Percentiles rank a stretch among this genome's conserved stretches.
Conservation (phyloP, 2,113 vertebrate species). For the Aegithalos caudatus region DNA sequence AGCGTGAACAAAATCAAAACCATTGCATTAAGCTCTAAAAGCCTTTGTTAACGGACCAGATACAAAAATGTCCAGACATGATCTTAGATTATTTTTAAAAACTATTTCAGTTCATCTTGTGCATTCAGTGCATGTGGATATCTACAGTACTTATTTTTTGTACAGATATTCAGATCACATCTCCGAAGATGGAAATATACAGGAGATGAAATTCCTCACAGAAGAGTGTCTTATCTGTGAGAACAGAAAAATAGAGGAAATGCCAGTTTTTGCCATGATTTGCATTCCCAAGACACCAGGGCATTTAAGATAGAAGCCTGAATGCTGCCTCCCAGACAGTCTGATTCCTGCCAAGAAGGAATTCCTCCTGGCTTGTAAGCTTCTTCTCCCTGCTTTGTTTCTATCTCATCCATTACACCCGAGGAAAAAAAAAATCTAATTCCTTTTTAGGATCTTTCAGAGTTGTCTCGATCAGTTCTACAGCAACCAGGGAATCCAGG, state of each 20-base stretch:
- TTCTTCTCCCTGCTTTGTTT: neutral
- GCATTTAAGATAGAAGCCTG: neutral
- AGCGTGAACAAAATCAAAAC: neutral
- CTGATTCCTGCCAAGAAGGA: neutral
- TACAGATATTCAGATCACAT: neutral
- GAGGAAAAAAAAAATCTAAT: neutral
- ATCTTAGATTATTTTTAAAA: neutral
- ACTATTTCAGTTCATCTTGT: neutral
- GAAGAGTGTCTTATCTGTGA: neutral
- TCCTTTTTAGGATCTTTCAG: neutral
- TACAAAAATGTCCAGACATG: neutral
- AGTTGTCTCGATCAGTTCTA: neutral
- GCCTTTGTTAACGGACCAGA: neutral
- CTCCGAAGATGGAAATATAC: neutral
- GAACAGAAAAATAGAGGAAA: neutral
- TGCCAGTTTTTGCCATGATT: neutral
- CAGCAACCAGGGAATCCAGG: neutral
- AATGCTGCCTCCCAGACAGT: neutral
- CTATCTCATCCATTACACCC: neutral
- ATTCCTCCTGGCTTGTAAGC: neutral
- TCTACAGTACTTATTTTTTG: neutral
- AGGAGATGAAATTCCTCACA: neutral
- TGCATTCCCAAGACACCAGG: neutral
- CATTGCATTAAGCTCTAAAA: neutral
- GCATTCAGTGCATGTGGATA: neutral